Evolutionary conservation across 2,797 vertebrate species (phyloP).

Genomic region (Rhodeus uyekii): DNA sequence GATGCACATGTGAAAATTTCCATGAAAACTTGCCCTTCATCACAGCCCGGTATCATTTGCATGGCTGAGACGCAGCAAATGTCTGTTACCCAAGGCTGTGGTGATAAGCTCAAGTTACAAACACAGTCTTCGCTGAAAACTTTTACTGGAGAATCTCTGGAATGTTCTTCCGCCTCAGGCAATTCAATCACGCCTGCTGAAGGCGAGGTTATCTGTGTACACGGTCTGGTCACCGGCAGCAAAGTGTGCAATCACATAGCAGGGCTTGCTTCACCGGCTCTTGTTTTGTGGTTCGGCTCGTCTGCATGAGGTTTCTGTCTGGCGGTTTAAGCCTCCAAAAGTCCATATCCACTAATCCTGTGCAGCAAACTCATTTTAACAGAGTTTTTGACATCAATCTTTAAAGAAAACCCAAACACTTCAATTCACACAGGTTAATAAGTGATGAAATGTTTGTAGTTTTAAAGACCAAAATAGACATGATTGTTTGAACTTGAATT

Average conservation of each 20-base stretch:
- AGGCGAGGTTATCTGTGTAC: conserved; percentile 12
- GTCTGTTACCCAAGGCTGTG: conserved; percentile 36
- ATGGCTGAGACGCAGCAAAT: conserved; percentile 14
- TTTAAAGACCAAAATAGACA: neutral
- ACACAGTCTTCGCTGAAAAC: conserved; percentile 26
- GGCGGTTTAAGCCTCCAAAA: conserved; percentile 30
- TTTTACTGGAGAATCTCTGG: conserved; percentile 25
- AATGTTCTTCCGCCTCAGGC: conserved; percentile 23
- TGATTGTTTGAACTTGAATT: conserved; percentile 9
- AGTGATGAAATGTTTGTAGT: neutral
- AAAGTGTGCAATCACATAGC: neutral
- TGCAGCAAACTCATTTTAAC: neutral
- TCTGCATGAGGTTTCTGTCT: conserved; percentile 52
- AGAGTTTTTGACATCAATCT: neutral
- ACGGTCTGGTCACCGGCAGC: conserved; percentile 1
- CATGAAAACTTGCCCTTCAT: conserved; percentile 3
- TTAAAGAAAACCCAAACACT: neutral
- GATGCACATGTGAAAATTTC: conserved; percentile 24
- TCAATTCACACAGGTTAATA: neutral
- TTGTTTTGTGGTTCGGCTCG: conserved; percentile 20
- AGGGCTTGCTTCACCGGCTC: neutral
- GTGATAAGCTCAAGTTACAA: conserved; percentile 35
- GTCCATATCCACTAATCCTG: neutral
- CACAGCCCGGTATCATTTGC: conserved; percentile 11
- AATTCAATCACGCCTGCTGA: conserved; percentile 4